Evolutionary conservation across 1,140 invertebrate genomes (phyloP), one percentile per base, ranked within the genome.

Genomic region (Rhizoglyphus robini): DNA sequence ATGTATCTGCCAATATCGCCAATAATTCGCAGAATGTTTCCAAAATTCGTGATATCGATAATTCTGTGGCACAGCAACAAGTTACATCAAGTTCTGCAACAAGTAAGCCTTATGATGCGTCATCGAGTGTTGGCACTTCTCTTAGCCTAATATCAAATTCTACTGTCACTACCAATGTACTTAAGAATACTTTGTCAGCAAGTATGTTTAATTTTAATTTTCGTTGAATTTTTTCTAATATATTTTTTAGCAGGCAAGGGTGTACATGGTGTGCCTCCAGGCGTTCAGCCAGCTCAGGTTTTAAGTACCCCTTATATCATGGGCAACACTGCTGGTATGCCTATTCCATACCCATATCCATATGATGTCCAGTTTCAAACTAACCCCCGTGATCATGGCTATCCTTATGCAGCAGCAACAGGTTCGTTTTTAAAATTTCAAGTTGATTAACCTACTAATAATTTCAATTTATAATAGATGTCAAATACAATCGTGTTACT

Each of bases 151-250:
- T 63, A 38, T 47, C 38, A 13, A 65, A 63, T 65, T 65, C 63
- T 8, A 65, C 63, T 20, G 23, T 32, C 8, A 65, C 63, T 13
- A 65, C 64, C 15, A 65, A 65, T 47, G 64, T 65, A 2, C 27
- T 65, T 1, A 65, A 65, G 27, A 65, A 65, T 32, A 59, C 64
- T 3, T 60, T 65, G n/a, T 65, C 64, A 20, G 63, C 64, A 25
- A 65, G 51, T 64, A 49, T 4, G 63, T 64, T 51, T 47, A 2
- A 30, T 31, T 8, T 62, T 3, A 30, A 23, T 23, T 1, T 20
- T 20, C 4, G 2, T 23, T 2, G 2, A 4, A 29, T 63, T 46
- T 47, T 63, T 63, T 46, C 34, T 63, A n/a, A 47, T n/a, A 1
- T 30, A n/a, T 31, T 23, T 23, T 46, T 46, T 48, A 64, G 47